Conservation (phyloP, 1,140 invertebrate species). For the Ceratina japonica region DNA sequence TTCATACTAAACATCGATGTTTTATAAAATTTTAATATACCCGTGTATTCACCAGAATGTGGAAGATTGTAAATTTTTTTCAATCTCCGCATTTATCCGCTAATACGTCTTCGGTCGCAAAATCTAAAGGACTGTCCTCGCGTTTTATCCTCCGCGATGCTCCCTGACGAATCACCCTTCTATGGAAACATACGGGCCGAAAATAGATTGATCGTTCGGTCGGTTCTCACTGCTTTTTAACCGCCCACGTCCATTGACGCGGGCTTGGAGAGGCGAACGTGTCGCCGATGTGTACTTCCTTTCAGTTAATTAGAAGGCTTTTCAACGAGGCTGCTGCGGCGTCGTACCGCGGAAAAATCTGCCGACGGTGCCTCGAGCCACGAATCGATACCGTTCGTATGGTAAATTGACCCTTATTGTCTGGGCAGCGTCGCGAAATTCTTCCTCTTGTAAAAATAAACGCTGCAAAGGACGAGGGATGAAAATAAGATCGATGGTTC, state of each 20-base stretch:
- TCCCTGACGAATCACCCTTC: not conserved
- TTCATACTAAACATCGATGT: too few relatives aligned
- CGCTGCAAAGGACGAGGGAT: not conserved
- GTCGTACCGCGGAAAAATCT: constrained; percentile 47
- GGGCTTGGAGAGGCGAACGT: not conserved
- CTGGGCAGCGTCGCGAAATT: constrained; percentile 21
- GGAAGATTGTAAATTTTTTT: too few relatives aligned
- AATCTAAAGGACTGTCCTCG: not conserved
- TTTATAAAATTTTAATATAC: too few relatives aligned
- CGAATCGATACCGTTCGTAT: constrained; percentile 54
- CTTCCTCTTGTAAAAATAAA: not conserved
- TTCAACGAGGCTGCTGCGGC: constrained; percentile 62
- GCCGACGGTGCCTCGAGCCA: constrained; percentile 30
- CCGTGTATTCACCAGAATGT: too few relatives aligned
- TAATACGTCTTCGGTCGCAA: not conserved
- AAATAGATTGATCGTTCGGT: constrained; percentile 16
- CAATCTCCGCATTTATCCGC: too few relatives aligned
- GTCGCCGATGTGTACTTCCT: constrained; percentile 25
- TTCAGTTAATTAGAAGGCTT: constrained; percentile 71
- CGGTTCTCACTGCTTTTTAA: not conserved
- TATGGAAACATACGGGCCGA: not conserved
- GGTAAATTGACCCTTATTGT: constrained; percentile 41
- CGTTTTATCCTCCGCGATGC: not conserved
- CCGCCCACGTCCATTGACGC: not conserved
- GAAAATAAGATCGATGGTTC: not conserved